These are phyloP conservation scores for Zosterops pallidus DNA, from an alignment of 2,113 vertebrate genomes.

Conservation along the genomic window DNA sequence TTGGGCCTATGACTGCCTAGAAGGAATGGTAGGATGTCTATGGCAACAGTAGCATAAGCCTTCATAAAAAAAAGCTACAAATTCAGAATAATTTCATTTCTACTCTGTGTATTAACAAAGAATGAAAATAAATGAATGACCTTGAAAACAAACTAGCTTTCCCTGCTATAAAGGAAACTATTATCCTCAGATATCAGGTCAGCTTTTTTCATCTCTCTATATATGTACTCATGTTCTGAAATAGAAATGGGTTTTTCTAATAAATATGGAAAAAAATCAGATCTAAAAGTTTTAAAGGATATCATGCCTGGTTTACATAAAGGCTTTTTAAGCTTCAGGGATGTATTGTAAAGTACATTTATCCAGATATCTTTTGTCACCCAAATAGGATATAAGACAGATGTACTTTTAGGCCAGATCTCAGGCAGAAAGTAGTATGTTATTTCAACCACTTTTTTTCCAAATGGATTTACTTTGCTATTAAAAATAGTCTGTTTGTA, in stretches of 20 bases:
- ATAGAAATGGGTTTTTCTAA: background rate
- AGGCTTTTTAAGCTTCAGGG: slow-evolving; percentile 5
- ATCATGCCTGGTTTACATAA: background rate
- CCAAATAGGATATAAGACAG: slow-evolving; percentile 31
- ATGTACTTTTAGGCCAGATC: slow-evolving; percentile 67
- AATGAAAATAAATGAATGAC: slow-evolving; percentile 63
- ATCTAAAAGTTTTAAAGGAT: slow-evolving; percentile 60
- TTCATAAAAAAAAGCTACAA: background rate
- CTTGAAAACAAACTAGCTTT: slow-evolving; percentile 71
- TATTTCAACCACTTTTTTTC: slow-evolving; percentile 38
- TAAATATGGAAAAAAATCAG: background rate
- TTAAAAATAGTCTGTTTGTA: slow-evolving; percentile 17
- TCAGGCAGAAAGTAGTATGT: slow-evolving; percentile 43
- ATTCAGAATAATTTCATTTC: slow-evolving; percentile 17
- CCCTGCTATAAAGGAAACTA: slow-evolving; percentile 15
- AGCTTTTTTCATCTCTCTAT: background rate
- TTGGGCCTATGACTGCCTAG: slow-evolving; percentile 31
- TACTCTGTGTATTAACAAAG: background rate
- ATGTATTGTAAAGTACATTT: slow-evolving; percentile 18
- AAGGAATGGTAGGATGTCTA: slow-evolving; percentile 34
- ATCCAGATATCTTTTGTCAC: slow-evolving; percentile 39
- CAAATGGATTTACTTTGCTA: slow-evolving; percentile 22
- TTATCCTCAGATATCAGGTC: background rate
- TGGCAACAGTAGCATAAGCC: background rate
- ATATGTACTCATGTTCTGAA: background rate